Conservation (phyloP, 1,140 invertebrate species). For the Drosophila quadrilineata region DNA sequence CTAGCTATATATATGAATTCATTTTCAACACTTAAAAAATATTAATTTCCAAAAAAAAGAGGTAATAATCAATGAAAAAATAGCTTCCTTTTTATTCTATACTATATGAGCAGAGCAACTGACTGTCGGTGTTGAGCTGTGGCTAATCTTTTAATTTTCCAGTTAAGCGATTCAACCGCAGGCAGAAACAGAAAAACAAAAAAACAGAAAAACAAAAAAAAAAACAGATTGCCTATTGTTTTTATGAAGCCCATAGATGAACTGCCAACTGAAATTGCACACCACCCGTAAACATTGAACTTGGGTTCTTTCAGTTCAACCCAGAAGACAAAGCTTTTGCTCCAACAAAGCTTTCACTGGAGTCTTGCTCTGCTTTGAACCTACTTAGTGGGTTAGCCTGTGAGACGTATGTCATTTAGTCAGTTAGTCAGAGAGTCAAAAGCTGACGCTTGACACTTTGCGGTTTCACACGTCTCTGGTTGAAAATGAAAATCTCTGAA, state of each 20-base stretch:
- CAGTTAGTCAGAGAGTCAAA: conserved; percentile 21
- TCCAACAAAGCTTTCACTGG: conserved; percentile 29
- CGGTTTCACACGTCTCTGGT: conserved; percentile 70
- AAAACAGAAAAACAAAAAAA: conserved; percentile 6
- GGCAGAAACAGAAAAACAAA: no score
- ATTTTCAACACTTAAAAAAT: no score
- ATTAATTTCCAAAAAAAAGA: no score
- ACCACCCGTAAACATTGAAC: no score
- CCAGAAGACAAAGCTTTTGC: no score
- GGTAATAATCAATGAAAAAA: no score
- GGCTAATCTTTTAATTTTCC: conserved; percentile 5
- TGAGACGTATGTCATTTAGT: conserved; percentile 18
- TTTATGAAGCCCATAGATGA: not conserved
- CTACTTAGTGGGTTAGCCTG: not conserved
- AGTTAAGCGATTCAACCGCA: conserved; percentile 64
- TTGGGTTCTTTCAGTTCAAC: no score
- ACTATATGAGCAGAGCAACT: no score
- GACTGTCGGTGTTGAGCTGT: not conserved
- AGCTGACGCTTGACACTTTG: conserved; percentile 58
- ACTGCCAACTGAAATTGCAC: conserved; percentile 57
- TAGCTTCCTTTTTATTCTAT: no score
- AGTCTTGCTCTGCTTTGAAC: no score
- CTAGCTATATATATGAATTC: no score
- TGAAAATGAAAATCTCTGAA: conserved; percentile 36
- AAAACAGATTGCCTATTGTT: conserved; percentile 44